Evolutionary conservation across 2,797 vertebrate species (phyloP), one percentile per base, ranked within the genome.

Genomic region (Lepilemur ruficaudatus): DNA sequence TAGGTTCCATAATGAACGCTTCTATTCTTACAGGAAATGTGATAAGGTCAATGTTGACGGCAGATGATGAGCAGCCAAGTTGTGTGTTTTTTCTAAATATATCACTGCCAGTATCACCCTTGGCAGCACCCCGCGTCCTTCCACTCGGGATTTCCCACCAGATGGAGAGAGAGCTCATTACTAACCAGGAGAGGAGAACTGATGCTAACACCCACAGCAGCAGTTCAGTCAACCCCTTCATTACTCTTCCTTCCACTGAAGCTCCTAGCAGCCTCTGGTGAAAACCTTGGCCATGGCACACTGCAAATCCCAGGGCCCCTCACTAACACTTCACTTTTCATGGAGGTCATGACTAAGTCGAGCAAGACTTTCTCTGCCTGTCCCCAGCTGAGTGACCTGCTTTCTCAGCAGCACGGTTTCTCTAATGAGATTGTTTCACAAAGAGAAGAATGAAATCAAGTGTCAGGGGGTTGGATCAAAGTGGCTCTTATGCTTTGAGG

Each of bases 361-460:
- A 91, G 80, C 35, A 90, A 89, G 89, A 67, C 93, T 94, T 95
- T 96, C 95, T 96, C 95, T 84, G 80, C 91, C 89, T 87, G 92
- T 94, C 83, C 93, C 97, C 89, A 97, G 94, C 95, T 97, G 98
- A 96, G 96, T 96, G 97, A 97, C 96, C 97, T 97, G 97, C 93
- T 98, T 97, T 97, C 96, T 94, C 95, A 96, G 95, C 97, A 97
- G 94, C 94, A 97, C 0, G 13, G 94, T 96, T 97, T 97, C 89
- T 97, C 95, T 98, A 97, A 98, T 98, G 96, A 97, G 97, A 97
- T 97, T 98, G 96, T 98, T 96, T 97, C 96, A 97, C 95, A 98
- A 97, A 97, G 95, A 92, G 91, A 95, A 96, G 95, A 96, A 96
- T 94, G 81, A 96, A 97, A 97, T 94, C 93, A 96, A 95, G 80